phyloP scores from a whole-genome alignment of 1,140 invertebrate species.

The Varroa destructor region DNA sequence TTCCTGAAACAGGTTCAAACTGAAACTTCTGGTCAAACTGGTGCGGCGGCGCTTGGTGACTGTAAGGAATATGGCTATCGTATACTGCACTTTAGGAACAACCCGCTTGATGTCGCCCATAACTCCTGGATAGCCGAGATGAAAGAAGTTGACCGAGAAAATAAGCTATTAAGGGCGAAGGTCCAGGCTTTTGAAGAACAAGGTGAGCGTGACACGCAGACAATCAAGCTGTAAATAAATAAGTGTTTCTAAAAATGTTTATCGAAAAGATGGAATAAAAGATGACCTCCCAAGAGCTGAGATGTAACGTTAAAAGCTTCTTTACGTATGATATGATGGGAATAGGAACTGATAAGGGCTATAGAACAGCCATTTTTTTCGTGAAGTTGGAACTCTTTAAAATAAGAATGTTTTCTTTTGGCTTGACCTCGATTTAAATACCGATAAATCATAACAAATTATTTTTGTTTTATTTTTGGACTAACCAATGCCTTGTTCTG shows the following conservation, averaged over 20 bases:
- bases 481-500: too few species aligned
- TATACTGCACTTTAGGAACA: slow-evolving; percentile 11
- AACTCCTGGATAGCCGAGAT: background rate
- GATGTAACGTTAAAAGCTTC: background rate
- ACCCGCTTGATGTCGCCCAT: slow-evolving; percentile 18
- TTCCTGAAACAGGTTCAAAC: slow-evolving; percentile 8
- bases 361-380: too few species aligned
- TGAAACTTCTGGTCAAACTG: background rate
- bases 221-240: background rate
- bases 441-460: too few species aligned
- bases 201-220: background rate
- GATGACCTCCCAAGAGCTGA: too few species aligned
- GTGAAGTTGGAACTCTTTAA: too few species aligned
- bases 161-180: background rate
- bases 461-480: too few species aligned
- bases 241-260: too few species aligned
- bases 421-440: too few species aligned
- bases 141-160: background rate
- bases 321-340: background rate
- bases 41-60: background rate
- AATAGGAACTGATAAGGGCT: background rate
- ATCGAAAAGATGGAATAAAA: too few species aligned
- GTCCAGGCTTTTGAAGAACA: slow-evolving; percentile 16
- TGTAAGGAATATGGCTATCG: background rate
- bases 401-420: too few species aligned